Base-by-base conservation (phyloP, 2,797 vertebrate genomes). In the Passerculus sandwichensis region DNA sequence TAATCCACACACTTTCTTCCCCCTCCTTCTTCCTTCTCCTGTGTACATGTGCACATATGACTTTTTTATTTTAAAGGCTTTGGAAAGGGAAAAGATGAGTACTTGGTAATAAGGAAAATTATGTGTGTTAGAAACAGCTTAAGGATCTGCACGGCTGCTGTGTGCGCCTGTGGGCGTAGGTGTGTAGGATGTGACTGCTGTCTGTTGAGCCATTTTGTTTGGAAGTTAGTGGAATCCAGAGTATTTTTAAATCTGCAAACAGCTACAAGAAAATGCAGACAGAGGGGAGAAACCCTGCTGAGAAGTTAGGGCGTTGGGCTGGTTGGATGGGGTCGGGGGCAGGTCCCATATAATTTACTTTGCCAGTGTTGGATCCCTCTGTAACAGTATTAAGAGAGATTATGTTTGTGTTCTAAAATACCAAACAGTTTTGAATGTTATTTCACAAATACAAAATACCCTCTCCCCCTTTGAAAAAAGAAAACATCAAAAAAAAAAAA, bases 51-150 rank as follows among this genome's bases (percentile, higher is more conserved):
- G 62, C 32, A 72, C 38, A 36, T 56, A 72, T 13, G 75, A 67
- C 71, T 89, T 51, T 93, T 71, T 89, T 93, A 74, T 84, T 94
- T 94, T 88, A 89, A 53, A 93, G 51, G 20, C 56, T 69, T 25
- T 62, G 59, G 44, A 92, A 93, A 94, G 86, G 44, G 69, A 69
- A 93, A 57, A 92, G 94, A 94, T 20, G 26, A 96, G 74, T 85
- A 94, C 79, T 93, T 76, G 87, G 61, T 85, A 75, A 86, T 76
- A 75, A 93, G 83, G 94, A 81, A 96, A 97, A 97, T 88, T 81
- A 86, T 78, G 72, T 81, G 80, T 95, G 75, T 95, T 91, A 94
- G 94, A 94, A 92, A 96, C 96, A 97, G 94, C 91, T 93, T 79
- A 95, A 97, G 82, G 96, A 91, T 48, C 94, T 65, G 85, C 84